Percentiles rank a stretch among this genome's conserved stretches.
phyloP scores from a whole-genome alignment of 2,888 invertebrate genomes.

The Epinotia nisella region DNA sequence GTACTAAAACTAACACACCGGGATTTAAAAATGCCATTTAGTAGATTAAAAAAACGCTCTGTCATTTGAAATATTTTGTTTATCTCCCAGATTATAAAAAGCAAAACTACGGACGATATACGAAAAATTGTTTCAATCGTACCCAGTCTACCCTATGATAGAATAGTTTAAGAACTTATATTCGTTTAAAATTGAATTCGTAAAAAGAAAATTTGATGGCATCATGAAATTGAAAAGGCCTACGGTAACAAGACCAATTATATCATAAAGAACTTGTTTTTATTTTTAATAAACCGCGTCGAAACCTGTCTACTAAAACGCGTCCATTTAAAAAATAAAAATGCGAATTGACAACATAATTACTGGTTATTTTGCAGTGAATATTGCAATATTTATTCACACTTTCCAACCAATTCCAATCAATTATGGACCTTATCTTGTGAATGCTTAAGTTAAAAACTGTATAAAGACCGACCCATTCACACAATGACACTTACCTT shows the following conservation, averaged over 20 bases:
- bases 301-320: conserved; percentile 50
- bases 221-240: conserved; percentile 32
- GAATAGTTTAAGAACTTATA: conserved; percentile 24
- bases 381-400: conserved; percentile 39
- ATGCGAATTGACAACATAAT: conserved; percentile 64
- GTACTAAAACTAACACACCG: no score
- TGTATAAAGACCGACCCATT: conserved; percentile 46
- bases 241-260: conserved; percentile 38
- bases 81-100: no score
- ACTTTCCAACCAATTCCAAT: conserved; percentile 43
- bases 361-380: conserved; percentile 50
- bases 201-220: conserved; percentile 32
- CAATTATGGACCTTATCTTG: conserved; percentile 45
- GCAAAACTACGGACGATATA: no score
- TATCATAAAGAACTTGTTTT: conserved; percentile 42
- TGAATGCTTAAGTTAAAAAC: conserved; percentile 46
- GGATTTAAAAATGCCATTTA: no score
- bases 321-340: conserved; percentile 48
- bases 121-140: no score
- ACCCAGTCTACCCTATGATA: no score
- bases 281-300: conserved; percentile 41
- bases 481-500: conserved; percentile 55
- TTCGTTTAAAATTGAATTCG: conserved; percentile 7
- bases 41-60: no score
- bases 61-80: no score